These are phyloP conservation scores for Actias luna DNA, from an alignment of 2,888 invertebrate species.

Conservation along the genomic window DNA sequence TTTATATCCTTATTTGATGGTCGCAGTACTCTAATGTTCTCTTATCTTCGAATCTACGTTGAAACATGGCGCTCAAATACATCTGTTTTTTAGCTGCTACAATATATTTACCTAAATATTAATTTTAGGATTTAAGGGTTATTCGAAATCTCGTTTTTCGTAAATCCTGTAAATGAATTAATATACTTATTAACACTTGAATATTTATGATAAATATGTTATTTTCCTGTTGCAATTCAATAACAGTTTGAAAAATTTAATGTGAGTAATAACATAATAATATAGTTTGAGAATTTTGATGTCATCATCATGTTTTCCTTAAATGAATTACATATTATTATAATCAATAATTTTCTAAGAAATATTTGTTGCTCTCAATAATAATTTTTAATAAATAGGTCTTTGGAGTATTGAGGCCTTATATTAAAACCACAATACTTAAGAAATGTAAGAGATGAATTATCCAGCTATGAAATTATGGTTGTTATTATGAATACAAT, in stretches of 20 bases:
- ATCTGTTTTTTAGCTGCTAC: no score
- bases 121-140: no score
- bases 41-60: no score
- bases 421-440: no score
- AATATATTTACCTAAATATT: no score
- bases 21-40: no score
- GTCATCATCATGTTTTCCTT: background rate
- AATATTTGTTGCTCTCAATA: background rate
- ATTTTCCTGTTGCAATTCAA: slow-evolving; percentile 2
- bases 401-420: no score
- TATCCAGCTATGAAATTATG: no score
- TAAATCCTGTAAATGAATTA: background rate
- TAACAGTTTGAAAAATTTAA: background rate
- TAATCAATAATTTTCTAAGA: background rate
- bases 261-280: background rate
- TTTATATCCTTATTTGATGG: no score
- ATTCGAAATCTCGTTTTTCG: background rate
- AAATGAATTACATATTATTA: background rate
- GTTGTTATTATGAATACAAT: no score
- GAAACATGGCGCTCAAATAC: no score
- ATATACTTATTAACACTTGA: background rate
- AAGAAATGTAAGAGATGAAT: no score
- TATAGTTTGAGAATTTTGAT: background rate
- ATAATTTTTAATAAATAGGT: background rate
- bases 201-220: background rate